Evolutionary conservation across 2,113 vertebrate species (phyloP).

Genomic region (Rhabdornis inornatus): DNA sequence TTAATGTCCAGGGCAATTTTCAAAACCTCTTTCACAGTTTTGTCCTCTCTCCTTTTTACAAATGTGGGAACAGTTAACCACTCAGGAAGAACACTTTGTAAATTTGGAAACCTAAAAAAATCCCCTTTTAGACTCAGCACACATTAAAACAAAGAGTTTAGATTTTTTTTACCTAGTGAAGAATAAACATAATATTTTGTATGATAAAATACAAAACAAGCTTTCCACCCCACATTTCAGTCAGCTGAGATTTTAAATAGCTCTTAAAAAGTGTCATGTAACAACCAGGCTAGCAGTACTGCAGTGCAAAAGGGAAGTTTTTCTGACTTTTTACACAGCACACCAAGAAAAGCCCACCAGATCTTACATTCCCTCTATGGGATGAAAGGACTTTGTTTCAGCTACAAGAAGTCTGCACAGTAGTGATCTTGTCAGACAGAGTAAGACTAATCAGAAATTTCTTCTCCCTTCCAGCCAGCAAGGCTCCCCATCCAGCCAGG

Average conservation of each 20-base stretch:
- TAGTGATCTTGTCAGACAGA: not conserved
- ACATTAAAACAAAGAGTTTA: slow-evolving; percentile 47
- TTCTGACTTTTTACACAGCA: not conserved
- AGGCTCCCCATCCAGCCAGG: not conserved
- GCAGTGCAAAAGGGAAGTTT: not conserved
- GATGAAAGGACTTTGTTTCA: not conserved
- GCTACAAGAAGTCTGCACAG: not conserved
- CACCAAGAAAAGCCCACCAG: not conserved
- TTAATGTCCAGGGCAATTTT: slow-evolving; percentile 33
- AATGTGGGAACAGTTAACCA: slow-evolving; percentile 63
- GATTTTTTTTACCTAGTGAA: slow-evolving; percentile 9
- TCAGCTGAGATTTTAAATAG: not conserved
- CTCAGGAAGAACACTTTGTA: slow-evolving; percentile 64
- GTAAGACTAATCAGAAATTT: not conserved
- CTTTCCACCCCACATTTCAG: not conserved
- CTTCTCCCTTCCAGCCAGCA: not conserved
- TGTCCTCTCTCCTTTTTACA: slow-evolving; percentile 39
- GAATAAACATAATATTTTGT: slow-evolving; percentile 5
- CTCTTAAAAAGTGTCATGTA: not conserved
- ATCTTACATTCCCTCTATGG: not conserved
- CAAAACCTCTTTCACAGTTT: slow-evolving; percentile 42
- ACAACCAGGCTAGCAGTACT: not conserved
- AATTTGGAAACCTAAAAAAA: slow-evolving; percentile 61
- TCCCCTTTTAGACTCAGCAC: slow-evolving; percentile 37
- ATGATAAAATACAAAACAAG: slow-evolving; percentile 12